These are phyloP conservation scores for Esox lucius DNA, from an alignment of 2,797 vertebrate species.

Conservation along the genomic window DNA sequence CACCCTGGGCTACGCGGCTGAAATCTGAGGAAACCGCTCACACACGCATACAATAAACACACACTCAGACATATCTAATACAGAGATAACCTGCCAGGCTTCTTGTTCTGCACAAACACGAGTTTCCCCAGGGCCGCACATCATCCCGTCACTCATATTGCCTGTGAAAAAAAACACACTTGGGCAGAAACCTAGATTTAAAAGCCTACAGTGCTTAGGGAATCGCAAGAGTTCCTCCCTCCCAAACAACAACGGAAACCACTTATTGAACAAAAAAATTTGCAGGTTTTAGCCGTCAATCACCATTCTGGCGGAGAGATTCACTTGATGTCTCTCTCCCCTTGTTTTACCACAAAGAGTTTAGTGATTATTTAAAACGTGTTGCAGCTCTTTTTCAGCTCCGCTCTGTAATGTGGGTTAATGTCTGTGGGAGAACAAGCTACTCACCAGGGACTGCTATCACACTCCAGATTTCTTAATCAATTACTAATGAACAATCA, in stretches of 20 bases:
- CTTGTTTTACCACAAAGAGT: background rate
- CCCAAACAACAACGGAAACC: slow-evolving; percentile 2
- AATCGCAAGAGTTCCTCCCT: background rate
- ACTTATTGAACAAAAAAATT: slow-evolving; percentile 11
- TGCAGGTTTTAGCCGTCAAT: slow-evolving; percentile 9
- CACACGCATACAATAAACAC: background rate
- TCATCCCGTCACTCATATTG: slow-evolving; percentile 38
- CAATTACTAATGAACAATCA: background rate
- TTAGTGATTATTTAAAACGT: background rate
- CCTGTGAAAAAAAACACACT: slow-evolving; percentile 4
- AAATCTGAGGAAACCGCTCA: background rate
- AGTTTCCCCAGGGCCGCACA: slow-evolving; percentile 21
- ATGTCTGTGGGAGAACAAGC: background rate
- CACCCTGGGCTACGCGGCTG: no score
- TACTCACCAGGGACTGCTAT: background rate
- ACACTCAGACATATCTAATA: background rate
- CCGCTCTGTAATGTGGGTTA: background rate
- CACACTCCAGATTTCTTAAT: background rate
- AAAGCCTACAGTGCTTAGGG: slow-evolving; percentile 17
- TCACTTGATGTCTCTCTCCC: background rate
- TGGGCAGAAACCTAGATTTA: slow-evolving; percentile 17
- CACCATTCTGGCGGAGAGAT: slow-evolving; percentile 21
- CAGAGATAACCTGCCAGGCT: background rate
- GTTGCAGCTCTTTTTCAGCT: background rate
- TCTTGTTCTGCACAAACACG: slow-evolving; percentile 21